Percentiles rank a stretch among this genome's conserved stretches.
phyloP scores from a whole-genome alignment of 2,888 invertebrate genomes.

The Tipula vernalis region DNA sequence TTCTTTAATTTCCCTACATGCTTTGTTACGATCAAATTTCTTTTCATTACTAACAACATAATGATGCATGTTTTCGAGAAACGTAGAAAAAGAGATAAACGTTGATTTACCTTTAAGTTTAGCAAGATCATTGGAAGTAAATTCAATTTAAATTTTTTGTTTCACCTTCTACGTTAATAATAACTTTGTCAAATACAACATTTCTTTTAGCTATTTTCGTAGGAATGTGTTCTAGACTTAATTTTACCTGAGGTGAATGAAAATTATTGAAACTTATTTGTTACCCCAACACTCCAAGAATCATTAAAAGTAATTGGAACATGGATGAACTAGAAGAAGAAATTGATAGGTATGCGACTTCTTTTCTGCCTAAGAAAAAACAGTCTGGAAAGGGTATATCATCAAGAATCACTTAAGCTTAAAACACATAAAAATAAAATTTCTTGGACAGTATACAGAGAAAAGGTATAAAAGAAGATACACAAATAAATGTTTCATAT shows the following conservation, averaged over 20 bases:
- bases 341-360: no score
- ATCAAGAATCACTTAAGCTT: no score
- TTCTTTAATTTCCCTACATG: no score
- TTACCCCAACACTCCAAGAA: neutral
- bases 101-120: neutral
- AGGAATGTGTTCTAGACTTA: neutral
- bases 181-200: no score
- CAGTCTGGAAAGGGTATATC: no score
- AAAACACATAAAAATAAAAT: no score
- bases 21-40: neutral
- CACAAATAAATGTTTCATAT: no score
- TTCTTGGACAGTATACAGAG: no score
- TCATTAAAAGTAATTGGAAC: neutral
- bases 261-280: neutral
- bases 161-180: neutral
- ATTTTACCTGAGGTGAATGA: neutral
- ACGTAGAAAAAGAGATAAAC: neutral
- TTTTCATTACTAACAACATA: neutral
- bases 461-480: no score
- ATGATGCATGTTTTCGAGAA: neutral
- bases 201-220: neutral
- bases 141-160: neutral
- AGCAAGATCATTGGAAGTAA: neutral
- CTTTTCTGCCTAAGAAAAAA: no score
- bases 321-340: no score